Evolutionary conservation across 2,113 vertebrate species (phyloP).

Genomic region (Pterophyllum scalare): DNA sequence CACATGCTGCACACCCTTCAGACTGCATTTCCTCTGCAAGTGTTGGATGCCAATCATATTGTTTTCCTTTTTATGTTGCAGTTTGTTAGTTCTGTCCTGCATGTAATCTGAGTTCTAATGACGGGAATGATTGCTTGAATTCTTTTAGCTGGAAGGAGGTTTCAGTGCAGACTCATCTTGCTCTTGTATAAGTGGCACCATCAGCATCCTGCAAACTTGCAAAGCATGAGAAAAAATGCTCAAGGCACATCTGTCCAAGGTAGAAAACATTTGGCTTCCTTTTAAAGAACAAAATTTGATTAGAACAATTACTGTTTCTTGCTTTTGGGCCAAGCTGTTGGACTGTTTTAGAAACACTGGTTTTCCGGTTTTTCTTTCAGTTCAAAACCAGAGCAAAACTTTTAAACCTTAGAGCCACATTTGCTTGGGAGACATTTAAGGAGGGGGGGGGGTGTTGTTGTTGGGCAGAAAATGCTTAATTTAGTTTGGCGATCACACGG

Average conservation of each 20-base stretch:
- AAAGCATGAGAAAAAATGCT: constrained; percentile 66
- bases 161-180: constrained; percentile 11
- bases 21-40: constrained; percentile 8
- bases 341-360: constrained; percentile 83
- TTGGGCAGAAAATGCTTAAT: constrained; percentile 54
- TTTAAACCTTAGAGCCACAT: constrained; percentile 64
- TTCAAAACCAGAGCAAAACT: constrained; percentile 76
- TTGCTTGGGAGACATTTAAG: constrained; percentile 63
- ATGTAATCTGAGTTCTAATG: background rate
- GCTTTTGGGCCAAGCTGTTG: constrained; percentile 82
- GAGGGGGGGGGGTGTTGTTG: constrained; percentile 44
- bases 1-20: constrained; percentile 2
- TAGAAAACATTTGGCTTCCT: constrained; percentile 81
- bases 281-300: constrained; percentile 87
- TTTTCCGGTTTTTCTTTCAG: constrained; percentile 86
- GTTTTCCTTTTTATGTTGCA: background rate
- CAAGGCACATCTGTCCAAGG: constrained; percentile 79
- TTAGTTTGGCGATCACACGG: constrained; percentile 10
- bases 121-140: background rate
- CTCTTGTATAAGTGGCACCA: background rate
- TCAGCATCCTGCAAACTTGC: constrained; percentile 61
- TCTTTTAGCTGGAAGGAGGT: background rate
- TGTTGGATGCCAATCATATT: background rate
- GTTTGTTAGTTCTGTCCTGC: background rate
- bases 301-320: constrained; percentile 84